Percentiles rank a stretch among this genome's conserved stretches.
Evolutionary conservation across 2,113 vertebrate genomes (phyloP).

Genomic region (Notarius quadriscutis): DNA sequence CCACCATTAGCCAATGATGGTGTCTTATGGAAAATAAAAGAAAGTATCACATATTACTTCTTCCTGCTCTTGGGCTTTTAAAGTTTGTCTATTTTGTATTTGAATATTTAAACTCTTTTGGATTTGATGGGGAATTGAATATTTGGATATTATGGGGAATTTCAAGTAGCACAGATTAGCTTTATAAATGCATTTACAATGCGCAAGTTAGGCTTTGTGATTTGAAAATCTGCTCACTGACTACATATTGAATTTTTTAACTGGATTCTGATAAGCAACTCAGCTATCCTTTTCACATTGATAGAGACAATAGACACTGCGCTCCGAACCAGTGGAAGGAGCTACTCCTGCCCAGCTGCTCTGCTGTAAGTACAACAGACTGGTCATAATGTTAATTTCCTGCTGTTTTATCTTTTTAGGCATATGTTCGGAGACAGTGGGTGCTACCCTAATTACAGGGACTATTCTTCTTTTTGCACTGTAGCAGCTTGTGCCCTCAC

Average conservation of each 20-base stretch:
- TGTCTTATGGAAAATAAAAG: background rate
- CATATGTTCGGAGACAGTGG: conserved; percentile 65
- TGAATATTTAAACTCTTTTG: background rate
- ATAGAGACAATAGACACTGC: conserved; percentile 76
- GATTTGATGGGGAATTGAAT: background rate
- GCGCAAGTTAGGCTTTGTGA: background rate
- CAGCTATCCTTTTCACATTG: background rate
- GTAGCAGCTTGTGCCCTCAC: conserved; percentile 87
- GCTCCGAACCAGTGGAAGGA: conserved; percentile 85
- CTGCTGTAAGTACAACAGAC: conserved; percentile 82
- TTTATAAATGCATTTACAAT: background rate
- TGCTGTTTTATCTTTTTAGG: conserved; percentile 70
- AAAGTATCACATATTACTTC: background rate
- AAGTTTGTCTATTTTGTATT: background rate
- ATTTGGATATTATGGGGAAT: background rate
- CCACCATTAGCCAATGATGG: background rate
- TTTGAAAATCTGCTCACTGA: background rate
- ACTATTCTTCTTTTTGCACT: conserved; percentile 81
- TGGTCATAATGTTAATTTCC: conserved; percentile 61
- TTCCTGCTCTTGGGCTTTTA: background rate
- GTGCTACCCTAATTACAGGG: conserved; percentile 73
- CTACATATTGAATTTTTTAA: background rate
- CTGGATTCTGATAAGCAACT: conserved; percentile 1
- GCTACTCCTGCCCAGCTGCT: conserved; percentile 76
- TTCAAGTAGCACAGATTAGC: background rate